Percentiles rank a stretch among this genome's conserved stretches.
These are phyloP conservation scores for Athrips mouffetella DNA, from an alignment of 2,888 invertebrate genomes.

Conservation along the genomic window DNA sequence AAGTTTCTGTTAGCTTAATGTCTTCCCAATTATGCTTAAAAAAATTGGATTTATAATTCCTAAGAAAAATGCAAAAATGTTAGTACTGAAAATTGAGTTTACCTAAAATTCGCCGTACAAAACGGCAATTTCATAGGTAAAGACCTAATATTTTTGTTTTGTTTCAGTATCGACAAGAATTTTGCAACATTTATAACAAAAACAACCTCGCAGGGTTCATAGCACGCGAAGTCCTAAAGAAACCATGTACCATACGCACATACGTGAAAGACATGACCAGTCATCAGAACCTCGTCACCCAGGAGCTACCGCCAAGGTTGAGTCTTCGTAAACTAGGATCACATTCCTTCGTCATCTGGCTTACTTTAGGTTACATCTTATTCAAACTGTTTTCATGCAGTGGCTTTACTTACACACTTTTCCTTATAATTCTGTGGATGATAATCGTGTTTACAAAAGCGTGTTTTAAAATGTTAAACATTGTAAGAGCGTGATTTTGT, in stretches of 20 bases:
- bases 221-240: slow-evolving; percentile 79
- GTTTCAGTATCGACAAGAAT: slow-evolving; percentile 83
- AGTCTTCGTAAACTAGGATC: slow-evolving; percentile 83
- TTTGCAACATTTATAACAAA: slow-evolving; percentile 81
- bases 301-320: slow-evolving; percentile 81
- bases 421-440: slow-evolving; percentile 65
- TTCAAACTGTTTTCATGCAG: slow-evolving; percentile 75
- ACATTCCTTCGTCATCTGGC: slow-evolving; percentile 76
- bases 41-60: too few species aligned
- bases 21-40: too few species aligned
- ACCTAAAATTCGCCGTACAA: too few species aligned
- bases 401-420: slow-evolving; percentile 66
- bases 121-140: background rate
- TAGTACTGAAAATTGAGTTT: too few species aligned
- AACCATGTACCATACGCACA: slow-evolving; percentile 80
- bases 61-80: too few species aligned
- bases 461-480: slow-evolving; percentile 49
- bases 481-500: slow-evolving; percentile 33
- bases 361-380: slow-evolving; percentile 71
- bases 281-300: slow-evolving; percentile 74
- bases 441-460: slow-evolving; percentile 72
- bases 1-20: too few species aligned
- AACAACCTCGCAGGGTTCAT: slow-evolving; percentile 81
- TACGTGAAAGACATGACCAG: slow-evolving; percentile 80
- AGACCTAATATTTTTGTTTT: slow-evolving; percentile 21